phyloP scores from a whole-genome alignment of 2,113 vertebrate species.

The Nibea albiflora region DNA sequence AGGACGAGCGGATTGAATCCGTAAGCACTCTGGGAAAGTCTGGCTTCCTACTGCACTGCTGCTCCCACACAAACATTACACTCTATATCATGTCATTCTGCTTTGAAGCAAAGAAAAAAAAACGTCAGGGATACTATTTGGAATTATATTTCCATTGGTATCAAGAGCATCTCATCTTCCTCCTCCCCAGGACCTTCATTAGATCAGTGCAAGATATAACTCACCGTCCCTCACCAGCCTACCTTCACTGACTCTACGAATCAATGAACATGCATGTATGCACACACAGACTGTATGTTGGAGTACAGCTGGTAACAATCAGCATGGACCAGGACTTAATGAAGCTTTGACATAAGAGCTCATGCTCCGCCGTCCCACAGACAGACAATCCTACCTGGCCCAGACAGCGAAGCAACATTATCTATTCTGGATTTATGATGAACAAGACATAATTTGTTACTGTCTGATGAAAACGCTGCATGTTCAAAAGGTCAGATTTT shows the following conservation, averaged over 20 bases:
- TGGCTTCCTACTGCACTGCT: constrained; percentile 22
- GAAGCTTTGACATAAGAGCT: constrained; percentile 75
- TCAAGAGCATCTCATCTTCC: constrained; percentile 50
- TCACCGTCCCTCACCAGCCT: constrained; percentile 66
- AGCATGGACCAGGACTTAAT: constrained; percentile 67
- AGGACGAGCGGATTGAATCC: neutral
- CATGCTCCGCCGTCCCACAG: constrained; percentile 51
- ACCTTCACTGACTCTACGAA: constrained; percentile 26
- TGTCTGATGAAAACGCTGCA: constrained; percentile 34
- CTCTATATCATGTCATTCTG: constrained; percentile 47
- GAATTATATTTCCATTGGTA: constrained; percentile 51
- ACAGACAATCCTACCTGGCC: constrained; percentile 69
- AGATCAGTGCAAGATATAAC: constrained; percentile 74
- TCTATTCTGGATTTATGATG: constrained; percentile 62
- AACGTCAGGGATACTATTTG: constrained; percentile 32
- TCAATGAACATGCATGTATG: neutral
- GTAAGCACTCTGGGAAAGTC: constrained; percentile 30
- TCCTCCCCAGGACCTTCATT: constrained; percentile 74
- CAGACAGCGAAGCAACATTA: constrained; percentile 55
- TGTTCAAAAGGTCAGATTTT: constrained; percentile 67
- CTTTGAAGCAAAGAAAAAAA: constrained; percentile 25
- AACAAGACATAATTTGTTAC: constrained; percentile 69
- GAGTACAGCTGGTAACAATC: constrained; percentile 83
- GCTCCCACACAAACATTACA: constrained; percentile 25
- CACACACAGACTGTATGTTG: constrained; percentile 27